A percentile compares a stretch with the other conserved stretches of the same genome.
Conservation (phyloP, 1,140 invertebrate species). For the Caenorhabditis brenneri region DNA sequence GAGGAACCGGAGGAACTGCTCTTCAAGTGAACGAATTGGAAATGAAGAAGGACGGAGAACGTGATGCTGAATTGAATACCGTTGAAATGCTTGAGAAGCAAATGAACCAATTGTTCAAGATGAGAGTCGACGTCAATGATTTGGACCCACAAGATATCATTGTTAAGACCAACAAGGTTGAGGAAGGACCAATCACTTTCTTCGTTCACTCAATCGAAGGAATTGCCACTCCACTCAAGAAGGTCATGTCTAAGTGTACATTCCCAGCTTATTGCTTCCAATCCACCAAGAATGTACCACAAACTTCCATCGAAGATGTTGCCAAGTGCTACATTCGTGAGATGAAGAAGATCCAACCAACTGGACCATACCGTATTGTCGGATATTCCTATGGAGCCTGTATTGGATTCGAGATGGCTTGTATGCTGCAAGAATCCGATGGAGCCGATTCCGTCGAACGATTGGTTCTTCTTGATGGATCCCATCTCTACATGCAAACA, state of each 20-base stretch:
- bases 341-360: slow-evolving; percentile 80
- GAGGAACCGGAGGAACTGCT: slow-evolving; percentile 57
- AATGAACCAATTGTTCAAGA: slow-evolving; percentile 70
- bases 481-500: slow-evolving; percentile 83
- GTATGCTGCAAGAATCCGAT: slow-evolving; percentile 79
- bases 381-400: slow-evolving; percentile 93
- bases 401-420: slow-evolving; percentile 89
- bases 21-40: slow-evolving; percentile 68
- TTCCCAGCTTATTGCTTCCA: slow-evolving; percentile 87
- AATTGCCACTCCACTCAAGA: slow-evolving; percentile 77
- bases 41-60: slow-evolving; percentile 66
- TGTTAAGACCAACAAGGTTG: slow-evolving; percentile 73
- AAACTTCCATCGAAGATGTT: slow-evolving; percentile 79
- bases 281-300: slow-evolving; percentile 80
- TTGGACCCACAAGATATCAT: slow-evolving; percentile 73
- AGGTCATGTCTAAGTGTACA: slow-evolving; percentile 74
- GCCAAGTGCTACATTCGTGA: slow-evolving; percentile 82
- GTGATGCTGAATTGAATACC: slow-evolving; percentile 60
- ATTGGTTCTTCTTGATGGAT: slow-evolving; percentile 83
- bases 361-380: slow-evolving; percentile 83
- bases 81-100: slow-evolving; percentile 67
- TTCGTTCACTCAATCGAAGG: slow-evolving; percentile 92
- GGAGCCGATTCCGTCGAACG: slow-evolving; percentile 76
- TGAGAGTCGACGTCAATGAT: slow-evolving; percentile 71
- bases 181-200: slow-evolving; percentile 75